Base-by-base conservation (phyloP, 2,113 vertebrate species). In the Colistium nudipinnis region DNA sequence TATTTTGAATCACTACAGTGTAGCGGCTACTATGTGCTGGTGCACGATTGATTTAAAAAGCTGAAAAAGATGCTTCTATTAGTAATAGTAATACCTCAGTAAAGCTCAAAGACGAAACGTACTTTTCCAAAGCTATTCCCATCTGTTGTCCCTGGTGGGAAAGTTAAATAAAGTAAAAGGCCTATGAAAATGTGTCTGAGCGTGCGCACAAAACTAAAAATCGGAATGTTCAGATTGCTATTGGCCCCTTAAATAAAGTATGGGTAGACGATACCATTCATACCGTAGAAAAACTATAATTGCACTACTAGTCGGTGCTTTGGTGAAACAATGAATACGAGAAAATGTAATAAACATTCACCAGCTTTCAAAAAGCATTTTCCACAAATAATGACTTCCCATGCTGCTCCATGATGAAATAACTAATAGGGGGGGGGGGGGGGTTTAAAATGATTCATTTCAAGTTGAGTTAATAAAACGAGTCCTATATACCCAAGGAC, bases 381-480 rank as follows among this genome's bases (percentile, higher is more conserved):
- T 61, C 17, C 12, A 56, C 17, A 54, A 69, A 59, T 65, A 65
- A 51, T 25, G 24, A 71, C 31, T 38, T 30, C 6, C 20, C n/a
- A 70, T 14, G 20, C 14, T 43, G 31, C 31, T 6, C 51, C 17
- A 57, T 20, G 28, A 51, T 59, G 63, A 69, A 24, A 35, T 47
- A 49, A 55, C 25, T n/a, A n/a, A n/a, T n/a, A n/a, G n/a, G n/a
- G n/a, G n/a, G n/a, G n/a, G n/a, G n/a, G n/a, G n/a, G n/a, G n/a
- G n/a, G n/a, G 36, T 57, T 60, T 22, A 70, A 49, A 82, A 79
- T 55, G 19, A 68, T 2, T 31, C 27, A 35, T 65, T 30, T 25
- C 3, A 45, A 22, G 57, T 25, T 49, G 16, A 48, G 12, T 62
- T 45, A 4, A n/a, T n/a, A n/a, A n/a, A n/a, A n/a, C n/a, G n/a